Conservation (phyloP, 2,113 vertebrate genomes). For the Heterocephalus glaber region DNA sequence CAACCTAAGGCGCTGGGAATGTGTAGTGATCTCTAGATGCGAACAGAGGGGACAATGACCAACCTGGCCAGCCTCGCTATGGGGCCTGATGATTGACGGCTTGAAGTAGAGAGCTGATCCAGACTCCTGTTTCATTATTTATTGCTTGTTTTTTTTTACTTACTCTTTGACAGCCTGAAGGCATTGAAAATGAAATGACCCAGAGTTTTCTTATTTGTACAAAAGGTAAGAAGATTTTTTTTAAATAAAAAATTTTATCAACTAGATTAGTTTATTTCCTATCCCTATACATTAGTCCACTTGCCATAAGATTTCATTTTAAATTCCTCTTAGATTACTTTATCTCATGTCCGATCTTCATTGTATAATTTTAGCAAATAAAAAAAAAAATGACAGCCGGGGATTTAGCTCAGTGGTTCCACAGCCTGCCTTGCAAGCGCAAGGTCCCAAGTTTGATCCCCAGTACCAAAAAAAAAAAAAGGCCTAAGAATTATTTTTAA, state of each 20-base stretch:
- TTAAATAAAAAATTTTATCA: not conserved
- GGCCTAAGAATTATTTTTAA: not conserved
- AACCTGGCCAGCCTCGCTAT: not conserved
- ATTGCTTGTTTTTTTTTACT: conserved; percentile 22
- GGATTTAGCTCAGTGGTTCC: too few relatives aligned
- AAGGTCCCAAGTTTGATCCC: too few relatives aligned
- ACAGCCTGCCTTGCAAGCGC: too few relatives aligned
- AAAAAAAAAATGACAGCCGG: too few relatives aligned
- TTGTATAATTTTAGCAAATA: not conserved
- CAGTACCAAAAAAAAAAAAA: too few relatives aligned
- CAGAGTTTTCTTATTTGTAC: conserved; percentile 82
- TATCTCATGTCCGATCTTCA: not conserved
- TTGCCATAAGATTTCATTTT: not conserved
- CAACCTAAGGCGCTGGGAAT: not conserved
- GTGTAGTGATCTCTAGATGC: not conserved
- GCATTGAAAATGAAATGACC: conserved; percentile 83
- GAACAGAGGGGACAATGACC: not conserved
- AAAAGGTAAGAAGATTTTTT: conserved; percentile 81
- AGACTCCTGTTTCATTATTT: not conserved
- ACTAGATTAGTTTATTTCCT: not conserved
- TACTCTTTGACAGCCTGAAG: conserved; percentile 82
- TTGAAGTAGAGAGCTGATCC: not conserved
- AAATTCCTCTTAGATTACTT: not conserved
- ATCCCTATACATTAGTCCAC: not conserved
- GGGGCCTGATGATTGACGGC: not conserved